These are phyloP conservation scores for Zaprionus ornatus DNA, from an alignment of 1,140 invertebrate genomes.

Conservation along the genomic window DNA sequence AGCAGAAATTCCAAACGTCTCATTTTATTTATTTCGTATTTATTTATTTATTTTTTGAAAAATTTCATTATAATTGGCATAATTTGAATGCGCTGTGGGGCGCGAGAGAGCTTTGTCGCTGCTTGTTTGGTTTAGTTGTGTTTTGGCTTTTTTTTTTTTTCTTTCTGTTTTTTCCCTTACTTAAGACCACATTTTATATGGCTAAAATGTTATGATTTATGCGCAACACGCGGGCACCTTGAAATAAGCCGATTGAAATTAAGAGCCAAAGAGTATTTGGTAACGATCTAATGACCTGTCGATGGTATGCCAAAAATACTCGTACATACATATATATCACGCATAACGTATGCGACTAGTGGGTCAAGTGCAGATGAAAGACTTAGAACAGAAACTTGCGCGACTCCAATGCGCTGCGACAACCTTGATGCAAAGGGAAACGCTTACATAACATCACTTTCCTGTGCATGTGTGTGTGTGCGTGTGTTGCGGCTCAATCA, in stretches of 20 bases:
- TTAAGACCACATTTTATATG: conserved; percentile 52
- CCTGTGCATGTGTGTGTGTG: conserved; percentile 6
- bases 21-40: conserved; percentile 18
- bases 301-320: neutral
- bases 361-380: conserved; percentile 33
- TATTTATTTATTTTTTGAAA: conserved; percentile 52
- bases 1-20: conserved; percentile 66
- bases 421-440: neutral
- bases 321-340: neutral
- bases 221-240: conserved; percentile 54
- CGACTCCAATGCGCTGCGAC: conserved; percentile 13
- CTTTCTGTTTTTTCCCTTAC: neutral
- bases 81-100: conserved; percentile 78
- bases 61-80: conserved; percentile 79
- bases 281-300: neutral
- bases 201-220: conserved; percentile 66
- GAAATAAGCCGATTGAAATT: conserved; percentile 38
- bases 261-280: neutral
- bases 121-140: conserved; percentile 23
- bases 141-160: conserved; percentile 2
- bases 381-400: conserved; percentile 58
- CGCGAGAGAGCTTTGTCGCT: conserved; percentile 52
- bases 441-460: conserved; percentile 54
- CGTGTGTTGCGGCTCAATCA: conserved; percentile 16
- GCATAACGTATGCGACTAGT: neutral